Percentiles rank a stretch among this genome's conserved stretches.
These are phyloP conservation scores for Elegia similella DNA, from an alignment of 2,888 invertebrate genomes.

Conservation along the genomic window DNA sequence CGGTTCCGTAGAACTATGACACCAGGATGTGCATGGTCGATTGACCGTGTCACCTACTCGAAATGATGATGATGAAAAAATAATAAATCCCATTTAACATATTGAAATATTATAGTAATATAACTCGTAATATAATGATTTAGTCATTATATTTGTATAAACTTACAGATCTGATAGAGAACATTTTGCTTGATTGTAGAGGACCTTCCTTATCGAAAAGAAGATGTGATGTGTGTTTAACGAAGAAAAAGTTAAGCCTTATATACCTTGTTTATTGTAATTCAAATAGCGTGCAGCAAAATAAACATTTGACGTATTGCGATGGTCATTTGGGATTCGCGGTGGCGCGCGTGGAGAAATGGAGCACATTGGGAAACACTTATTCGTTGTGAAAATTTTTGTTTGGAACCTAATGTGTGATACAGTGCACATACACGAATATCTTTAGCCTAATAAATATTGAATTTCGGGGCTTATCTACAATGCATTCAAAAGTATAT, in stretches of 20 bases:
- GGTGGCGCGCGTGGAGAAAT: slow-evolving; percentile 67
- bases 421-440: slow-evolving; percentile 11
- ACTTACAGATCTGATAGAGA: slow-evolving; percentile 77
- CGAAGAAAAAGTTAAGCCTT: slow-evolving; percentile 59
- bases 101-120: too few relatives aligned
- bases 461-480: slow-evolving; percentile 2
- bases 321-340: slow-evolving; percentile 73
- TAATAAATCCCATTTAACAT: too few relatives aligned
- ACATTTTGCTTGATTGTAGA: slow-evolving; percentile 68
- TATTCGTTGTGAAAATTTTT: slow-evolving; percentile 56
- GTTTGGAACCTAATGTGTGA: slow-evolving; percentile 25
- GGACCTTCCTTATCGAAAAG: slow-evolving; percentile 72
- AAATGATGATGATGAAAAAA: too few relatives aligned
- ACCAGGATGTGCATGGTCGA: too few relatives aligned
- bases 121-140: neutral
- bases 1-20: too few relatives aligned
- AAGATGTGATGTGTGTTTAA: slow-evolving; percentile 66
- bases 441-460: slow-evolving; percentile 13
- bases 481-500: slow-evolving; percentile 1
- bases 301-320: slow-evolving; percentile 71
- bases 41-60: too few relatives aligned
- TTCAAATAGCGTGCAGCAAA: slow-evolving; percentile 66
- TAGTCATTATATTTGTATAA: neutral
- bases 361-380: slow-evolving; percentile 71
- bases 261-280: slow-evolving; percentile 72